Evolutionary conservation across 2,113 vertebrate species (phyloP).

Genomic region (Oreamnos americanus): DNA sequence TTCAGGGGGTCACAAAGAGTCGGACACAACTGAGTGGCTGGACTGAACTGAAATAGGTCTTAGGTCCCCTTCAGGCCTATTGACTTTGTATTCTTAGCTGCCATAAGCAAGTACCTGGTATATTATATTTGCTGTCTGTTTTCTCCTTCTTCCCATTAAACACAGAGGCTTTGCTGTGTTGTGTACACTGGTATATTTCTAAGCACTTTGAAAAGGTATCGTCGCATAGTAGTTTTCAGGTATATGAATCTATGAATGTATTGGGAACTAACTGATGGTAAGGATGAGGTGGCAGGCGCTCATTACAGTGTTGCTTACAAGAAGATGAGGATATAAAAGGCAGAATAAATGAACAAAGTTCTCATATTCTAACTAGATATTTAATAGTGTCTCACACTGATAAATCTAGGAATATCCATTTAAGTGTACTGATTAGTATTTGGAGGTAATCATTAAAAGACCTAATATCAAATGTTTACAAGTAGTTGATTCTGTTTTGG

Average conservation of each 20-base stretch:
- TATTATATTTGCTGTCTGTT: not conserved
- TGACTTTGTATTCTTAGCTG: not conserved
- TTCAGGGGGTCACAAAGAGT: too few relatives aligned
- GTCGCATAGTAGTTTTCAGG: not conserved
- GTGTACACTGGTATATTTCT: not conserved
- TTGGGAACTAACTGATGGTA: not conserved
- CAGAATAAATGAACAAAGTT: not conserved
- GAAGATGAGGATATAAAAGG: not conserved
- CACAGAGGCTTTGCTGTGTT: not conserved
- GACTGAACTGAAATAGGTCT: not conserved
- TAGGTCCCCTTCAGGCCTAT: not conserved
- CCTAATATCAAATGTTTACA: not conserved
- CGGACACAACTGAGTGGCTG: rapidly evolving
- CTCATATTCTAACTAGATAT: not conserved
- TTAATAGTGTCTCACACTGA: not conserved
- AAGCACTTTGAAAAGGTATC: not conserved
- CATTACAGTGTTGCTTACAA: not conserved
- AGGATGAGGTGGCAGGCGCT: not conserved
- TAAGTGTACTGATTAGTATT: not conserved
- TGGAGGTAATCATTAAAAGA: not conserved
- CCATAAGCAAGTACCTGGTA: too few relatives aligned
- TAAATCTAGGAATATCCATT: not conserved
- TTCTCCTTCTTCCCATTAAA: not conserved
- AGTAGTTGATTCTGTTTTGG: not conserved
- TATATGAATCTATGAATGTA: not conserved